These are phyloP conservation scores for Nomada hirtipes DNA, from an alignment of 2,888 invertebrate species.

Conservation along the genomic window DNA sequence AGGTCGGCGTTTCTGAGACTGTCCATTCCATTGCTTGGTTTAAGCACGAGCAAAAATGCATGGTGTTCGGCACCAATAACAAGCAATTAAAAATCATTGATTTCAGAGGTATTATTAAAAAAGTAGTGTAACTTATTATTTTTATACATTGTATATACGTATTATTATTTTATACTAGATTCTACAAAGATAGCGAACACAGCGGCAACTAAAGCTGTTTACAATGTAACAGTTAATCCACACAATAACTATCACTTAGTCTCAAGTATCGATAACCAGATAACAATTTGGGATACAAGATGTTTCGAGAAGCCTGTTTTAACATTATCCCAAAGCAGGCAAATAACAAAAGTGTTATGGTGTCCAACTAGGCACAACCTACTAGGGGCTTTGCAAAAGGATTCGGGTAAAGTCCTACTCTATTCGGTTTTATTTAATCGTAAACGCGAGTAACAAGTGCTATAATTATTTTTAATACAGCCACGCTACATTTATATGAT, in stretches of 20 bases:
- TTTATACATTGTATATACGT: conserved; percentile 32
- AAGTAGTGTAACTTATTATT: not conserved
- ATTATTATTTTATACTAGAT: conserved; percentile 85
- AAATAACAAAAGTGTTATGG: conserved; percentile 92
- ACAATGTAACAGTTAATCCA: conserved; percentile 92
- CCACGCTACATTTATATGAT: conserved; percentile 92
- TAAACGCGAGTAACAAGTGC: not conserved
- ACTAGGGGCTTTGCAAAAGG: conserved; percentile 92
- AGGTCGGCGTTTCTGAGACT: conserved; percentile 93
- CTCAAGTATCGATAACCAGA: conserved; percentile 92
- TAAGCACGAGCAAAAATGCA: conserved; percentile 89
- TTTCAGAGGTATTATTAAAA: conserved; percentile 89
- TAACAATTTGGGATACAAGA: conserved; percentile 95
- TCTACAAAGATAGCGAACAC: conserved; percentile 88
- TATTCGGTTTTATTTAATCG: not conserved
- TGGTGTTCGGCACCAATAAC: conserved; percentile 95
- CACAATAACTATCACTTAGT: conserved; percentile 92
- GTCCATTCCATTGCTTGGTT: conserved; percentile 95
- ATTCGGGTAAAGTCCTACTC: conserved; percentile 82
- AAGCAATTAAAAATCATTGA: conserved; percentile 96
- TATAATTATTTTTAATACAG: conserved; percentile 57
- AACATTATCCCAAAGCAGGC: conserved; percentile 89
- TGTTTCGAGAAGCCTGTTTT: conserved; percentile 94
- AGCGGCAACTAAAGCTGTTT: conserved; percentile 92
- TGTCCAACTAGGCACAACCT: conserved; percentile 95